A percentile compares a stretch with the other conserved stretches of the same genome.
phyloP scores from a whole-genome alignment of 2,113 vertebrate genomes.

The Corythaixoides concolor region DNA sequence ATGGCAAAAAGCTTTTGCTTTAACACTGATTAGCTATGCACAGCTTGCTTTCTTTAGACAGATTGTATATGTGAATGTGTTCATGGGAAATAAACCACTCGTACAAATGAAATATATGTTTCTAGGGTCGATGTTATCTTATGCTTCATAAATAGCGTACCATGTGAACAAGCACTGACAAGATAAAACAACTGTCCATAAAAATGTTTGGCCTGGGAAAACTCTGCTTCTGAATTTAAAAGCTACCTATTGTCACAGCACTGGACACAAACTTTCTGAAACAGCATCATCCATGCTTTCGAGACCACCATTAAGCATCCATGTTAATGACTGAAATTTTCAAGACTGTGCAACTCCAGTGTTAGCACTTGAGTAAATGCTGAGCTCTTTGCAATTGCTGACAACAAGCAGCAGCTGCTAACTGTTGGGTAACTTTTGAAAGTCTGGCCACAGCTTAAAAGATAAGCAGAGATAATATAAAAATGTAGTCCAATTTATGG shows the following conservation, averaged over 20 bases:
- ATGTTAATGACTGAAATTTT: background rate
- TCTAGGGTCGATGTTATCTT: constrained; percentile 60
- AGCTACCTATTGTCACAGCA: background rate
- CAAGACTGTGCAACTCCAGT: background rate
- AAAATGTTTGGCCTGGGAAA: constrained; percentile 42
- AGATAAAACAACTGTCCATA: constrained; percentile 39
- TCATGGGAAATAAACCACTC: constrained; percentile 24
- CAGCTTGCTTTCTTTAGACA: background rate
- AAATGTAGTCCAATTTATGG: background rate
- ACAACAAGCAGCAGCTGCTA: background rate
- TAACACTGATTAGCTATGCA: background rate
- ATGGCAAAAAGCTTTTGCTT: background rate
- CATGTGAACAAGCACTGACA: constrained; percentile 28
- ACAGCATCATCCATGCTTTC: background rate
- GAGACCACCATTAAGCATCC: background rate
- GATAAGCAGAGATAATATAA: background rate
- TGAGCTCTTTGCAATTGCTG: background rate
- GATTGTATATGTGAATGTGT: background rate
- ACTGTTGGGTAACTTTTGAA: background rate
- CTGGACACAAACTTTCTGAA: background rate
- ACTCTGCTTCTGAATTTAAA: constrained; percentile 15
- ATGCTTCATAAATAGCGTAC: background rate
- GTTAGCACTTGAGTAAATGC: background rate
- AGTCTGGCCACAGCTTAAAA: background rate
- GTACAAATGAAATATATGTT: constrained; percentile 14